These are phyloP conservation scores for Oreohelix idahoensis DNA, from an alignment of 1,140 invertebrate species.

Conservation along the genomic window DNA sequence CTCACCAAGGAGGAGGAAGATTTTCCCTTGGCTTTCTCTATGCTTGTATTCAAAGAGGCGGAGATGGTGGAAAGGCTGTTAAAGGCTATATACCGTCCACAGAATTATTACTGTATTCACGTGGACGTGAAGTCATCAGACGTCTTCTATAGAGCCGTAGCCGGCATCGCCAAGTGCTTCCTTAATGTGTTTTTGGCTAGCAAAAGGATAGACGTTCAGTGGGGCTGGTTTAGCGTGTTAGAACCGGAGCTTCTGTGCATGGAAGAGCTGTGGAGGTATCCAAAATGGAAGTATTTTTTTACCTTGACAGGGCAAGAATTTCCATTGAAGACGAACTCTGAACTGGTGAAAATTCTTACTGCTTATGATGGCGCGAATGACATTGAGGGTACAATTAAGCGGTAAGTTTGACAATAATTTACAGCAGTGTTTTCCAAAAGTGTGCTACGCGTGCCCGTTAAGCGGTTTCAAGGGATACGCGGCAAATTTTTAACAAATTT, in stretches of 20 bases:
- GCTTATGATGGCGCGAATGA: constrained; percentile 55
- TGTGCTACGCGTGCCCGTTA: no score
- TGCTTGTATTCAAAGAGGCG: constrained; percentile 57
- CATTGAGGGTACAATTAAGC: constrained; percentile 39
- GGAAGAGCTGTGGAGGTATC: constrained; percentile 43
- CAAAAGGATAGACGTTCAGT: constrained; percentile 36
- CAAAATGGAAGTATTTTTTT: constrained; percentile 62
- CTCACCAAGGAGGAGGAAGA: constrained; percentile 41
- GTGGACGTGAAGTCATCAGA: constrained; percentile 58
- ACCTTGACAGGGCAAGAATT: constrained; percentile 62
- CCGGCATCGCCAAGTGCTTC: constrained; percentile 56
- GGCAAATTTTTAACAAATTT: no score
- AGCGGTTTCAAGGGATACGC: no score
- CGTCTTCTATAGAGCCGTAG: constrained; percentile 38
- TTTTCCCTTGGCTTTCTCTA: constrained; percentile 62
- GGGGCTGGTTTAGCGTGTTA: constrained; percentile 49
- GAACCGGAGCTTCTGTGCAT: no score
- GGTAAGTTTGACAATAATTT: constrained; percentile 36
- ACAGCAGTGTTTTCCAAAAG: no score
- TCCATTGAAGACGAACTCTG: constrained; percentile 61
- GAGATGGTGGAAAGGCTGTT: constrained; percentile 63
- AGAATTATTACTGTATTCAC: constrained; percentile 70
- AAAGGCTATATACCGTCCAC: constrained; percentile 64
- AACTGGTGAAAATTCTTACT: constrained; percentile 56
- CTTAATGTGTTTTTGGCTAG: constrained; percentile 60